Evolutionary conservation across 2,888 invertebrate species (phyloP).

Genomic region (Strigamia crassipes): DNA sequence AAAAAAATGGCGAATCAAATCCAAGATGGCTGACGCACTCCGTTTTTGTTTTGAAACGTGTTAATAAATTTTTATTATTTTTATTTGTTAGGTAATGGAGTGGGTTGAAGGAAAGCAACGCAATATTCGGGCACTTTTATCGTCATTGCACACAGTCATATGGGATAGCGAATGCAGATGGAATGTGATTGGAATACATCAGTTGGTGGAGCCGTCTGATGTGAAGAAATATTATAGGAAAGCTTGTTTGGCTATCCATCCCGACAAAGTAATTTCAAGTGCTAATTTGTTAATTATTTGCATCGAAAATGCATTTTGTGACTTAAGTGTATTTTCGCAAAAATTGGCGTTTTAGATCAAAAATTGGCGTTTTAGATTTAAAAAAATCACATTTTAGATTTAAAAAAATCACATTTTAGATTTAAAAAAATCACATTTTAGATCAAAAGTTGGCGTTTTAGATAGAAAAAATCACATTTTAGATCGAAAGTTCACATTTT

Average conservation of each 20-base stretch:
- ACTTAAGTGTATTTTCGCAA: too few relatives aligned
- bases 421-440: too few relatives aligned
- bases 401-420: too few relatives aligned
- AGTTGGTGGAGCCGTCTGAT: slow-evolving; percentile 85
- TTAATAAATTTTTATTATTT: not conserved
- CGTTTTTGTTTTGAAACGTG: not conserved
- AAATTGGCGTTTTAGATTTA: too few relatives aligned
- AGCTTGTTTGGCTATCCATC: slow-evolving; percentile 96
- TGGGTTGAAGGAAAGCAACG: slow-evolving; percentile 93
- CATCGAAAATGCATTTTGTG: too few relatives aligned
- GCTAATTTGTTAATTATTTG: too few relatives aligned
- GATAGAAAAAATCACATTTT: too few relatives aligned
- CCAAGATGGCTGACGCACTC: too few relatives aligned
- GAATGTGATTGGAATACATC: slow-evolving; percentile 92
- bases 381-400: not conserved
- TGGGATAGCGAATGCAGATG: slow-evolving; percentile 90
- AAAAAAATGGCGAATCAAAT: too few relatives aligned
- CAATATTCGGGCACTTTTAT: slow-evolving; percentile 92
- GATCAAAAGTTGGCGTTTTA: too few relatives aligned
- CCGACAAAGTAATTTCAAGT: slow-evolving; percentile 82
- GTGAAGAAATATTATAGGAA: slow-evolving; percentile 95
- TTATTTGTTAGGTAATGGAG: slow-evolving; percentile 53
- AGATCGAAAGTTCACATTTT: too few relatives aligned
- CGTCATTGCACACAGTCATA: slow-evolving; percentile 88
- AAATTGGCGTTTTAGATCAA: too few relatives aligned